phyloP scores from a whole-genome alignment of 2,113 vertebrate genomes.

The Notarius quadriscutis region DNA sequence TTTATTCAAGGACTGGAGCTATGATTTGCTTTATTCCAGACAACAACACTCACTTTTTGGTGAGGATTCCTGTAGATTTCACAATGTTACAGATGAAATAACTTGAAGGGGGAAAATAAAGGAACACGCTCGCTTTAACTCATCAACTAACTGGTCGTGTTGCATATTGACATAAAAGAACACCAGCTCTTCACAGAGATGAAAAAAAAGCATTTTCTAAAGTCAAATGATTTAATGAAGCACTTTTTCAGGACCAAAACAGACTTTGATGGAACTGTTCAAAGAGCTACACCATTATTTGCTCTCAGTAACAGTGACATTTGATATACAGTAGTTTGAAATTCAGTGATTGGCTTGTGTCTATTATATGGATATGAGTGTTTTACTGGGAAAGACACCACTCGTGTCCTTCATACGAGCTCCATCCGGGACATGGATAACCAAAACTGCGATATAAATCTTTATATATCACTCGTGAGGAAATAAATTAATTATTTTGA shows the following conservation, averaged over 20 bases:
- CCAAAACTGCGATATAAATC: too few species aligned
- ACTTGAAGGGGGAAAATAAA: background rate
- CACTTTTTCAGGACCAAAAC: background rate
- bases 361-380: too few species aligned
- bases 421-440: too few species aligned
- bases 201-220: background rate
- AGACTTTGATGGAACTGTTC: background rate
- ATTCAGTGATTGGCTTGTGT: background rate
- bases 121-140: background rate
- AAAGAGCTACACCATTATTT: slow-evolving; percentile 12
- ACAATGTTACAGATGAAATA: background rate
- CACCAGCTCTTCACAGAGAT: background rate
- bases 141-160: background rate
- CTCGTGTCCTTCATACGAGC: too few species aligned
- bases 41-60: background rate
- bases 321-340: slow-evolving; percentile 29
- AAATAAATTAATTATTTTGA: too few species aligned
- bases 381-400: too few species aligned
- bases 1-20: background rate
- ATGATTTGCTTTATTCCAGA: background rate
- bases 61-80: background rate
- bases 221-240: background rate
- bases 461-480: too few species aligned
- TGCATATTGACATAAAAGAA: background rate
- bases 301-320: slow-evolving; percentile 16